Evolutionary conservation across 2,797 vertebrate genomes (phyloP), one percentile per base, ranked within the genome.

Genomic region (Orientallactaga sibirica): DNA sequence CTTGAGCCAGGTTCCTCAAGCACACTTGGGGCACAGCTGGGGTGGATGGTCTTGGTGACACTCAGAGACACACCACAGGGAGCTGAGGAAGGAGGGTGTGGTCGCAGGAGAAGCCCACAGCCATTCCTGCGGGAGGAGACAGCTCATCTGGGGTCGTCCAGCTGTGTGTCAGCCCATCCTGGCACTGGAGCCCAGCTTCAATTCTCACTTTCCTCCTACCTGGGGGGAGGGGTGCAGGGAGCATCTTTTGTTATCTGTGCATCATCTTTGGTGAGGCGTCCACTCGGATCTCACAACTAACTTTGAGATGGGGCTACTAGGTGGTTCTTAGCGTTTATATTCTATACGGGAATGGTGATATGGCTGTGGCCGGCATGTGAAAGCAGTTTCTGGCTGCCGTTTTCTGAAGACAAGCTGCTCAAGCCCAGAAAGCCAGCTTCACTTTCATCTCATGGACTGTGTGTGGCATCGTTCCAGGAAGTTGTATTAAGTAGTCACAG

Each of bases 91-190:
- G 41, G 24, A 16, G 4, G 14, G 7, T 22, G 22, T 37, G 41
- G 16, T 33, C 55, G 19, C 37, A 29, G 10, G 48, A 33, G 20
- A 78, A 70, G 20, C 37, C 37, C 27, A 43, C 70, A 58, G 41
- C 70, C 61, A 83, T 14, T 61, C 70, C 71, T 22, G 3, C 16
- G 78, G 33, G 24, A 41, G 41, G 58, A 12, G 37, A 9, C 1
- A 2, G 14, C 15, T 88, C 55, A 55, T 0, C 10, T 11, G 41
- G 64, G n/a, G 3, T 55, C 24, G 2, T 20, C 16, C 5, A 5
- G 61, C 61, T 7, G 5, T 7, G 27, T 5, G 0, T 3, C 3
- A 52, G 24, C 18, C 8, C 5, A 27, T 10, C 5, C 48, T 19
- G 33, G 52, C 20, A n/a, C 4, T 7, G 2, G 33, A 1, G 22